phyloP scores from a whole-genome alignment of 2,113 vertebrate species.

The Salvelinus sp. region DNA sequence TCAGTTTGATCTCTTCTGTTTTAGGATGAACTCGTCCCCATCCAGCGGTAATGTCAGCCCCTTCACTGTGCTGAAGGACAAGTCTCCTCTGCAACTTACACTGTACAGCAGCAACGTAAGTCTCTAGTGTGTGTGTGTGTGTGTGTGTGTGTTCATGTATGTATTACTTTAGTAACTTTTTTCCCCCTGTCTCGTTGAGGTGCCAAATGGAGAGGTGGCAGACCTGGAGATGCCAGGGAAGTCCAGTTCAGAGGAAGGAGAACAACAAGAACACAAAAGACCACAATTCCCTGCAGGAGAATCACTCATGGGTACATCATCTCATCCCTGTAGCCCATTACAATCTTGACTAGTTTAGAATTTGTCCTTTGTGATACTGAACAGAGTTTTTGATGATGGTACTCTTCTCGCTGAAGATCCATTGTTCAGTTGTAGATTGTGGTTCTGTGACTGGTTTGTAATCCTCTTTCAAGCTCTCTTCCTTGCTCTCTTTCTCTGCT shows the following conservation, averaged over 20 bases:
- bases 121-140: conserved; percentile 30
- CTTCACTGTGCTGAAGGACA: conserved; percentile 75
- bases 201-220: conserved; percentile 78
- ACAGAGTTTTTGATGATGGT: background rate
- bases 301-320: conserved; percentile 75
- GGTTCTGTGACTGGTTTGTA: background rate
- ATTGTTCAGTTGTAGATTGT: background rate
- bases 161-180: background rate
- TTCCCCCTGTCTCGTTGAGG: conserved; percentile 63
- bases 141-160: background rate
- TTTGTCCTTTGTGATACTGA: background rate
- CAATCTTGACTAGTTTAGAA: background rate
- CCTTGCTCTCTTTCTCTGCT: background rate
- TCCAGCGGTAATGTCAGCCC: conserved; percentile 81
- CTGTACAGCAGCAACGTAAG: conserved; percentile 78
- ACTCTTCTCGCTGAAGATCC: background rate
- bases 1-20: conserved; percentile 4
- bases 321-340: background rate
- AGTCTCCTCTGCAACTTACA: conserved; percentile 69
- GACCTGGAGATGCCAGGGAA: conserved; percentile 75
- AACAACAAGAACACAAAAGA: conserved; percentile 56
- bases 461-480: background rate
- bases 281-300: conserved; percentile 71
- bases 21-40: conserved; percentile 85
- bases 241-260: conserved; percentile 66